Percentiles rank a stretch among this genome's conserved stretches.
phyloP scores from a whole-genome alignment of 2,113 vertebrate species.

The Xenus cinereus region DNA sequence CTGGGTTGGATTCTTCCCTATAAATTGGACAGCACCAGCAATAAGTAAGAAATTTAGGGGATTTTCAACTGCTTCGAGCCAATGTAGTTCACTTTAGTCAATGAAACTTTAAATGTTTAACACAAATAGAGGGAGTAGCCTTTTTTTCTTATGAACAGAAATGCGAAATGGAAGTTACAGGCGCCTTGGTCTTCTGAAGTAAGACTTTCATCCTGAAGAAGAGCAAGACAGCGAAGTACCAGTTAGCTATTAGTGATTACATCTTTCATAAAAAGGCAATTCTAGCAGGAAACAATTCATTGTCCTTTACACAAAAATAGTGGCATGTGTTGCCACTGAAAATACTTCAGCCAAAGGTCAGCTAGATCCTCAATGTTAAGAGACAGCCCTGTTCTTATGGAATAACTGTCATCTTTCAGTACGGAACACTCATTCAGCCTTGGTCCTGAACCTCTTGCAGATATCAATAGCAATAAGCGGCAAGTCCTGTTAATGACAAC shows the following conservation, averaged over 20 bases:
- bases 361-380: background rate
- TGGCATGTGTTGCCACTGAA: background rate
- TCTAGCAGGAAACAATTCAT: background rate
- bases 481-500: background rate
- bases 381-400: background rate
- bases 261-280: background rate
- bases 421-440: background rate
- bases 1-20: background rate
- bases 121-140: background rate
- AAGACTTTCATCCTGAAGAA: background rate
- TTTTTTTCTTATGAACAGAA: background rate
- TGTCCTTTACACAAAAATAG: background rate
- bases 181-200: background rate
- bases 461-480: background rate
- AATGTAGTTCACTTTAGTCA: background rate
- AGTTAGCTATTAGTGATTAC: background rate
- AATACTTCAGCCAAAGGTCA: background rate
- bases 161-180: background rate
- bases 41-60: background rate
- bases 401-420: background rate
- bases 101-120: background rate
- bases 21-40: background rate
- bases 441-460: background rate
- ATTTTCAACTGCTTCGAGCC: background rate
- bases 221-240: background rate